A percentile compares a stretch with the other conserved stretches of the same genome.
Conservation (phyloP, 2,888 invertebrate species). For the Ischnura elegans region DNA sequence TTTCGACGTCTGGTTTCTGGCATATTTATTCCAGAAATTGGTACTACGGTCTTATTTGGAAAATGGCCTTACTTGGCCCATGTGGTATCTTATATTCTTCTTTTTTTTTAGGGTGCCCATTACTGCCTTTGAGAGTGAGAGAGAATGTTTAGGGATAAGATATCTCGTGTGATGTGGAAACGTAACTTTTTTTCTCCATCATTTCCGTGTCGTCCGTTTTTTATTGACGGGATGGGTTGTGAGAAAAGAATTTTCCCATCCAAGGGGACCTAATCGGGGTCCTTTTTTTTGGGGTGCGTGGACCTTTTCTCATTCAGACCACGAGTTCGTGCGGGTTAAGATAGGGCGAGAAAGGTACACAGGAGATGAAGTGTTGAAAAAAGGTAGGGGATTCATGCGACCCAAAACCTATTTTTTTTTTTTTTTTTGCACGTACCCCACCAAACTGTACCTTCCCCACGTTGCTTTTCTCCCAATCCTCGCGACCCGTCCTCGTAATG, state of each 20-base stretch:
- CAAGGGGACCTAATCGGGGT: too few relatives aligned
- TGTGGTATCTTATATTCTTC: too few relatives aligned
- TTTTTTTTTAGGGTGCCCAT: too few relatives aligned
- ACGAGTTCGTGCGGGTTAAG: background rate
- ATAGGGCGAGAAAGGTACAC: background rate
- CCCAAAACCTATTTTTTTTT: background rate
- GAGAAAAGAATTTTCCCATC: background rate
- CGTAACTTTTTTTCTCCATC: too few relatives aligned
- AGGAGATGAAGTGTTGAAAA: constrained; percentile 22
- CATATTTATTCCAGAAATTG: too few relatives aligned
- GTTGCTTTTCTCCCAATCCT: background rate
- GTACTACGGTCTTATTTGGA: too few relatives aligned
- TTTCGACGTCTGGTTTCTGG: too few relatives aligned
- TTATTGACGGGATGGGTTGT: background rate
- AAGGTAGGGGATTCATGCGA: background rate
- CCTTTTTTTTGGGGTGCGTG: background rate
- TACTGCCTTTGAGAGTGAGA: too few relatives aligned
- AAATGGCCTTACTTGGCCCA: too few relatives aligned
- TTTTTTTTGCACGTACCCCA: background rate
- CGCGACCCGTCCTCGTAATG: background rate
- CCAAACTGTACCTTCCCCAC: too few relatives aligned
- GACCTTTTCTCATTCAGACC: constrained; percentile 31
- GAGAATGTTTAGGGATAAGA: too few relatives aligned
- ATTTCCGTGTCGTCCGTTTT: background rate
- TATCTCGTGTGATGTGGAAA: too few relatives aligned